Conservation (phyloP, 1,140 invertebrate genomes). For the Globodera ellingtonae region DNA sequence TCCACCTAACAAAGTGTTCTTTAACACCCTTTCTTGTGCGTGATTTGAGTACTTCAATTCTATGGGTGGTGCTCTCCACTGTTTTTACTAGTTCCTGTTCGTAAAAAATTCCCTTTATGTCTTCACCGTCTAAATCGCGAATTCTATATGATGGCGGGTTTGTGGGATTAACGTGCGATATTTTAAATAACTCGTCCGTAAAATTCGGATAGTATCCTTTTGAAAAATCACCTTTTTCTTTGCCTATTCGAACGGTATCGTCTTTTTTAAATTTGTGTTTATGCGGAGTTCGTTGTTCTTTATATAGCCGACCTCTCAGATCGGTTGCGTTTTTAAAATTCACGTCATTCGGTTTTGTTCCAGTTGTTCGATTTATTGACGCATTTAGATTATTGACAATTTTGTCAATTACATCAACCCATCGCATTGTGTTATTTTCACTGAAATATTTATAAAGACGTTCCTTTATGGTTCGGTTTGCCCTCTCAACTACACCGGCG, state of each 20-base stretch:
- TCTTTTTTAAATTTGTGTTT: not conserved
- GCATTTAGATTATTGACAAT: not conserved
- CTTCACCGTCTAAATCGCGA: not conserved
- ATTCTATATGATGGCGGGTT: not conserved
- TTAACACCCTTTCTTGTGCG: not conserved
- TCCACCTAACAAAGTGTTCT: not conserved
- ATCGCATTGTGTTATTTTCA: not conserved
- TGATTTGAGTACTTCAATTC: not conserved
- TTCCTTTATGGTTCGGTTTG: not conserved
- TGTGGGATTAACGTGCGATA: not conserved
- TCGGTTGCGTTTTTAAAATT: not conserved
- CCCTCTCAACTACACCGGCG: not conserved
- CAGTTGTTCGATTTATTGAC: not conserved
- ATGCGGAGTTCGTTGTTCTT: not conserved
- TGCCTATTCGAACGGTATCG: not conserved
- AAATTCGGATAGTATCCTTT: constrained; percentile 12
- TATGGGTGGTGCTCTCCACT: not conserved
- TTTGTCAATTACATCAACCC: not conserved
- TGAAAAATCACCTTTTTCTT: constrained; percentile 7
- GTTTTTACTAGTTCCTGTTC: constrained; percentile 2
- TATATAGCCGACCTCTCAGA: not conserved
- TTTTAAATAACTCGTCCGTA: constrained; percentile 8
- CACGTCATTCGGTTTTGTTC: not conserved
- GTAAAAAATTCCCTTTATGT: constrained; percentile 3
- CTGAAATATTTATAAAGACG: not conserved